A percentile compares a stretch with the other conserved stretches of the same genome.
Evolutionary conservation across 2,888 invertebrate species (phyloP).

Genomic region (Kuschelorhynchus macadamiae): DNA sequence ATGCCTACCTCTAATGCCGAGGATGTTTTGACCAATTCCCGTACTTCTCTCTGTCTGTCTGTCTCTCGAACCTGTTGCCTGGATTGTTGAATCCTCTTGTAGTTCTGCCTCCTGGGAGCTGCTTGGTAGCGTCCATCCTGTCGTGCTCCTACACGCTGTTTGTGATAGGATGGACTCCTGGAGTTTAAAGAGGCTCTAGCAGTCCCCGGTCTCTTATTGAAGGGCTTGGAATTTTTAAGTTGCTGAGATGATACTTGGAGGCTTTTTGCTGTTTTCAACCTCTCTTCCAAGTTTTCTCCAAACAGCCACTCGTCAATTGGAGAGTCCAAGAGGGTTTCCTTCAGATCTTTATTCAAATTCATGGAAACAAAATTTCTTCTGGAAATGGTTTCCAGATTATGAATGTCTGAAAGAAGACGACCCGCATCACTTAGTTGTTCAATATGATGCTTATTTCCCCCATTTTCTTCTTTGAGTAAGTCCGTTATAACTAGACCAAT

Average conservation of each 20-base stretch:
- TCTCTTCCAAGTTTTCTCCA: constrained; percentile 34
- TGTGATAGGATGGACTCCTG: no score
- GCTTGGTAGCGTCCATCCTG: no score
- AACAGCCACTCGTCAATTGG: constrained; percentile 35
- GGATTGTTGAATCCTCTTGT: no score
- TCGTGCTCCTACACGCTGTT: no score
- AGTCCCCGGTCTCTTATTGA: no score
- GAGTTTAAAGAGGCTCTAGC: no score
- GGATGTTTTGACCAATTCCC: no score
- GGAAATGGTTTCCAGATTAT: constrained; percentile 21
- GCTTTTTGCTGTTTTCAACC: constrained; percentile 17
- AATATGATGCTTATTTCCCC: constrained; percentile 12
- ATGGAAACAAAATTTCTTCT: constrained; percentile 20
- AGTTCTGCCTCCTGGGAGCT: no score
- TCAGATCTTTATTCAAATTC: constrained; percentile 36
- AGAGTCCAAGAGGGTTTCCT: constrained; percentile 26
- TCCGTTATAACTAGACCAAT: constrained; percentile 16
- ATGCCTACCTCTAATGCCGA: no score
- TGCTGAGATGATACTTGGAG: not conserved
- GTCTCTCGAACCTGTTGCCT: no score
- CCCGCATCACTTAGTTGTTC: constrained; percentile 35
- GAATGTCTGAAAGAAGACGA: constrained; percentile 36
- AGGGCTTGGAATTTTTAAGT: no score
- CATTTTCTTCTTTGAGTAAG: constrained; percentile 22
- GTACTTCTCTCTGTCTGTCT: no score